A percentile compares a stretch with the other conserved stretches of the same genome.
Conservation (phyloP, 2,888 invertebrate species). For the Hofmannophila pseudospretella region DNA sequence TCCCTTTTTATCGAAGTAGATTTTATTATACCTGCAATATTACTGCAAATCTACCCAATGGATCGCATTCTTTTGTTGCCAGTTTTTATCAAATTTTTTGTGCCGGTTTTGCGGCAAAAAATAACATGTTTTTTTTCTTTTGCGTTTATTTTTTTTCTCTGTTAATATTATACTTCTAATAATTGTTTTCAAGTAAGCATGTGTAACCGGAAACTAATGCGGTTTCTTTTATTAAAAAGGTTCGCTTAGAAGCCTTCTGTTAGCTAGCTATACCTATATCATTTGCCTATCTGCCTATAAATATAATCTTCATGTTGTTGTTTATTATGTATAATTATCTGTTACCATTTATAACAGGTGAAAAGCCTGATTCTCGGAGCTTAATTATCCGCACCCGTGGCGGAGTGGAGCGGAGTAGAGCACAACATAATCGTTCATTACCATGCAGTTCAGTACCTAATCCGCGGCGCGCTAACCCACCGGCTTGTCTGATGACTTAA, state of each 20-base stretch:
- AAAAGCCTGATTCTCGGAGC: slow-evolving; percentile 17
- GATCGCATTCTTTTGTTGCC: slow-evolving; percentile 29
- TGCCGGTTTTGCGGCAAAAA: background rate
- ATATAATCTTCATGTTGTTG: slow-evolving; percentile 2
- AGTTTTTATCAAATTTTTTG: slow-evolving; percentile 38
- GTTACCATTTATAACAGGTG: slow-evolving; percentile 17
- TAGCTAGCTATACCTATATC: background rate
- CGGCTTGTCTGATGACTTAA: slow-evolving; percentile 72
- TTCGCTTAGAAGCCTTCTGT: background rate
- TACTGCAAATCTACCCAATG: slow-evolving; percentile 17
- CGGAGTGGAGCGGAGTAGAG: slow-evolving; percentile 12
- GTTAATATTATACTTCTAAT: slow-evolving; percentile 23
- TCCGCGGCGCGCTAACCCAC: slow-evolving; percentile 48
- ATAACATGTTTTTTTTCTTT: slow-evolving; percentile 9
- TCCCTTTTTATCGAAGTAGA: background rate
- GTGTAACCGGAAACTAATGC: slow-evolving; percentile 27
- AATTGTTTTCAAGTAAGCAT: slow-evolving; percentile 39
- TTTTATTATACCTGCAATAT: slow-evolving; percentile 24
- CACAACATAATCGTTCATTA: slow-evolving; percentile 55
- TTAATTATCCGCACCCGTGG: slow-evolving; percentile 14
- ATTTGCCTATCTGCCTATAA: background rate
- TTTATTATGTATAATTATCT: too few relatives aligned
- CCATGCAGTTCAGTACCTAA: slow-evolving; percentile 56
- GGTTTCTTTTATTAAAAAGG: slow-evolving; percentile 13
- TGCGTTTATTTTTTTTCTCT: slow-evolving; percentile 15